Evolutionary conservation across 2,113 vertebrate species (phyloP).

Genomic region (Calidris pygmaea): DNA sequence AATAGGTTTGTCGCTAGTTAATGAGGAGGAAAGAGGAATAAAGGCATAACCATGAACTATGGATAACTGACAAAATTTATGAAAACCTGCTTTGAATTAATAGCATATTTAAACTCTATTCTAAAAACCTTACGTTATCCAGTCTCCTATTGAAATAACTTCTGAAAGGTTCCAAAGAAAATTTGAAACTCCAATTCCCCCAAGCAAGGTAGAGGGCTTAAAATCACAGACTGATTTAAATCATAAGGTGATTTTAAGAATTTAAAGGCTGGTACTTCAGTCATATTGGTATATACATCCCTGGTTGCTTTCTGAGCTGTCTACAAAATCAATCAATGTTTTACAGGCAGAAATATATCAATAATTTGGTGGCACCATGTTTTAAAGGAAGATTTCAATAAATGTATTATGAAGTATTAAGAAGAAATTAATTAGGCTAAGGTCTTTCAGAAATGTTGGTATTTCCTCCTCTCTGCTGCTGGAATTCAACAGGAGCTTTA

Average conservation of each 20-base stretch:
- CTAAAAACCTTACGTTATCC: neutral
- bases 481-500: neutral
- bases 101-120: neutral
- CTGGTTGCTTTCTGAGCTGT: neutral
- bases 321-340: neutral
- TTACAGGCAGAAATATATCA: neutral
- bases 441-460: neutral
- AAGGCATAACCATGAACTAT: neutral
- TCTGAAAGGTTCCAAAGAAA: neutral
- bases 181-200: neutral
- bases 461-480: neutral
- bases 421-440: neutral
- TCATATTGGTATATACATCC: neutral
- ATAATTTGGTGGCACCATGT: neutral
- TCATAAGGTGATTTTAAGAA: neutral
- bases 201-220: neutral
- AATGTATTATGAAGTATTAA: neutral
- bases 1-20: neutral
- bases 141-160: neutral
- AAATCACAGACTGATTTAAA: neutral
- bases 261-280: neutral
- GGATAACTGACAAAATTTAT: neutral
- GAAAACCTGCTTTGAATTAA: conserved; percentile 6
- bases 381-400: neutral
- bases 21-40: neutral